phyloP scores from a whole-genome alignment of 2,113 vertebrate genomes.

The human (Homo sapiens) region GRCh38 chr6:138654001-138654500 shows the following conservation, averaged over 20 bases:
- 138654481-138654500: background rate
- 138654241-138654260: conserved; percentile 31
- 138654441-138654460: background rate
- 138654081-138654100: background rate
- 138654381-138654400: background rate
- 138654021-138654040: background rate
- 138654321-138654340: background rate
- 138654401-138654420: background rate
- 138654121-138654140: background rate
- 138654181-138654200: background rate
- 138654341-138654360: background rate
- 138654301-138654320: conserved; percentile 22
- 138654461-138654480: background rate
- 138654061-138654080: background rate
- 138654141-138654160: fast-evolving
- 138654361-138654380: background rate
- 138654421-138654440: background rate
- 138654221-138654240: conserved; percentile 53
- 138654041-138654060: background rate
- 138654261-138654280: background rate
- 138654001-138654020: background rate
- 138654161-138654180: background rate
- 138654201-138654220: background rate
- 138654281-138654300: background rate
- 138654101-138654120: background rate